Percentiles rank a stretch among this genome's conserved stretches.
phyloP scores from a whole-genome alignment of 2,113 vertebrate genomes.

The Pyrgilauda ruficollis region DNA sequence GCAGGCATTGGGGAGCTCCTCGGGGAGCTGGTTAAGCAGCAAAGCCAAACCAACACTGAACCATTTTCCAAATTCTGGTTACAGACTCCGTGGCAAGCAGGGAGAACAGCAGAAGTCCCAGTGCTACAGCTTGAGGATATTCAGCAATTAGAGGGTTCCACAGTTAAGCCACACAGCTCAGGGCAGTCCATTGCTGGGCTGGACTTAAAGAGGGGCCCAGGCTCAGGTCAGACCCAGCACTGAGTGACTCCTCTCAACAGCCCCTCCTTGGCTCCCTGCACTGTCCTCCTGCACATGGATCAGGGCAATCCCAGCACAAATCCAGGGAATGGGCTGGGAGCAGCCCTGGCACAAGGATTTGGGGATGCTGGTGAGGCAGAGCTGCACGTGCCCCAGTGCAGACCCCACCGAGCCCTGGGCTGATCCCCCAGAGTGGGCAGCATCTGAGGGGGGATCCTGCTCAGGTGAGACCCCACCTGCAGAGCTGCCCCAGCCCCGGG shows the following conservation, averaged over 20 bases:
- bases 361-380: background rate
- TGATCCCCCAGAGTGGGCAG: background rate
- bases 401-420: background rate
- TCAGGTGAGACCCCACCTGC: background rate
- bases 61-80: background rate
- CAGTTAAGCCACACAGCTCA: background rate
- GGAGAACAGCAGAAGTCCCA: background rate
- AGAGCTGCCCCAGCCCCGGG: background rate
- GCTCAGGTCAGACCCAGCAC: background rate
- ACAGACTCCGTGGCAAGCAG: background rate
- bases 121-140: background rate
- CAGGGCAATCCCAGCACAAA: background rate
- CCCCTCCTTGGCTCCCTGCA: background rate
- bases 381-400: background rate
- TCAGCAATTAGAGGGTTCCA: background rate
- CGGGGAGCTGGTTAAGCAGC: background rate
- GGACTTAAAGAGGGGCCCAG: background rate
- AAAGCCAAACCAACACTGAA: background rate
- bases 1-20: background rate
- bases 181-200: rapidly evolving
- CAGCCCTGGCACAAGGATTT: background rate
- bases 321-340: rapidly evolving
- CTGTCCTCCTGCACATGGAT: background rate
- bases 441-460: rapidly evolving
- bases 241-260: background rate